Base-by-base conservation (phyloP, 2,113 vertebrate species). In the Phocoena sinus region DNA sequence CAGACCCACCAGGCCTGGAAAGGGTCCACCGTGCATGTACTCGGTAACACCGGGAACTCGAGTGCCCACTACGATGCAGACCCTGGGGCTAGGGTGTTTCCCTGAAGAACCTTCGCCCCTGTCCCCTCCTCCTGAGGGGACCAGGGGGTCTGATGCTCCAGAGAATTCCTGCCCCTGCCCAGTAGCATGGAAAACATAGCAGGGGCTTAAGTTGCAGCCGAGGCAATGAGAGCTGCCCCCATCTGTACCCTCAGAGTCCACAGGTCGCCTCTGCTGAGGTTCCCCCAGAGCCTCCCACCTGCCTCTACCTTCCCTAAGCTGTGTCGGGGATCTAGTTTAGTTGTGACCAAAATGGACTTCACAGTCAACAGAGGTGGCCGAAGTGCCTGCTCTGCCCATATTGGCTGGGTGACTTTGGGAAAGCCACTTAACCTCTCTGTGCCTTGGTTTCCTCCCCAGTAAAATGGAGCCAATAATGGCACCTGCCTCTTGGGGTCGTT, bases 11-110 rank as follows among this genome's bases (percentile, higher is more conserved):
- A 53, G 13, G 47, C 50, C 86, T 77, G 74, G 74, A n/a, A 70
- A 36, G n/a, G 25, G 23, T 6, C 38, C 80, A 3, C 18, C 0
- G 0, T 8, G 14, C 2, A 0, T 5, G 23, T 12, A 20, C 17
- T 60, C 2, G 6, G 91, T 18, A 53, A 84, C 14, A 18, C n/a
- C 11, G 6, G 60, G 38, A 53, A 47, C 60, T 86, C 7, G 13
- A 90, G 18, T 14, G 53, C 9, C 71, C 18, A 25, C 71, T 21
- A 0, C 0, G 1, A 65, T 6, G 14, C 60, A 28, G 17, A 65
- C 36, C 25, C 44, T 1, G n/a, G 50, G 41, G 38, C 17, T 4
- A 17, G 3, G 12, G n/a, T 2, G 47, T 18, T 41, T 38, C 36
- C 44, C 60, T 33, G 10, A 17, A 81, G 65, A 73, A n/a, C 11